Evolutionary conservation across 1,140 invertebrate species (phyloP), one percentile per base, ranked within the genome.

Genomic region (Oreohelix idahoensis): DNA sequence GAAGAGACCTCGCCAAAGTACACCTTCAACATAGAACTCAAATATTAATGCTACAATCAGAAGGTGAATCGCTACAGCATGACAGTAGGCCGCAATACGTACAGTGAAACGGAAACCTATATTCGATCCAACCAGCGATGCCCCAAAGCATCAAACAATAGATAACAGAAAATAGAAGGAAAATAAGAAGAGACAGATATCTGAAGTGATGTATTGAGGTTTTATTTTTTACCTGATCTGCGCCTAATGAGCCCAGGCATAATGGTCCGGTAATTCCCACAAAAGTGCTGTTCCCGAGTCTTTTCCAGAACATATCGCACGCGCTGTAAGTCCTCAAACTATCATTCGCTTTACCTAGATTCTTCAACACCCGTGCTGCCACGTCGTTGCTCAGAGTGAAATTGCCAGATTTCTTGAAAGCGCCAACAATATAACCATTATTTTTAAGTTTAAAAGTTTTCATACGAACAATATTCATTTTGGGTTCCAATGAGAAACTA

Each of bases 261-360:
- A 42, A n/a, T 0, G 79, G 69, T 29, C 79, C 63, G 8, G 79
- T 81, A 5, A 81, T 39, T 8, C 79, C 79, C 5, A 38, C 42
- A 45, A 81, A 71, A 1, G 66, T 49, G 17, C 32, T 42, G 0
- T 51, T 20, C 13, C 15, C 79, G 1, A 71, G 29, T 53, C 69
- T 70, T 26, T 51, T 81, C 79, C 79, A 81, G 69, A 81, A 71
- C 79, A 81, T 81, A 36, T 81, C 79, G 32, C 79, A 81, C 1
- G 79, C 63, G 11, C 39, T 45, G 45, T 81, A 58, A 0, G 79
- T 71, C 10, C 32, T 36, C 39, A 71, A 51, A 2, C 29, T 58
- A 4, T 23, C 29, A 20, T 1, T 29, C 1, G 15, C 5, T 2
- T 8, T 2, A 0, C 29, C 58, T 15, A 29, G 2, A 42, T 17